Evolutionary conservation across 2,797 vertebrate genomes (phyloP), one percentile per base, ranked within the genome.

Genomic region (Syngnathus acus): DNA sequence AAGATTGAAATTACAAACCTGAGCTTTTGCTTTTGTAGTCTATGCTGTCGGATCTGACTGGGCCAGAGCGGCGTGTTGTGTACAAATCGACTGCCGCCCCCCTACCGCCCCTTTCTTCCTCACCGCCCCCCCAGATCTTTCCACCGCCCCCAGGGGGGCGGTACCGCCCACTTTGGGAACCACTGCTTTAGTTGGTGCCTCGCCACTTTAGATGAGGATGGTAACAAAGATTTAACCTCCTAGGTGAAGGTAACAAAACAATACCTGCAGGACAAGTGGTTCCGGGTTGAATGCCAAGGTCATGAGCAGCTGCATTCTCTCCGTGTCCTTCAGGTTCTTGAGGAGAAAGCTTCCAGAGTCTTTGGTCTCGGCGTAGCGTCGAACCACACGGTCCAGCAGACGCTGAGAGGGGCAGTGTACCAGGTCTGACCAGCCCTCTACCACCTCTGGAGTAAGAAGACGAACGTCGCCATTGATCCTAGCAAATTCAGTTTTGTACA

Each of bases 391-490:
- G 90, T 98, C 97, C 73, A 99, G 93, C 75, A 98, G 89, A 85
- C 97, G 93, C 91, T 98, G 97, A 66, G 96, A 98, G 62, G 97
- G 97, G 87, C 97, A 99, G 86, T 98, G 95, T 84, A 99, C 97
- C 84, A 98, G 89, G 86, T 99, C 97, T 13, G 97, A 99, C 97
- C 96, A 99, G 73, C 97, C 97, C 86, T 99, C 96, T 82, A 99
- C 96, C 55, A 95, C 95, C 42, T 95, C 96, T 14, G 97, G 97
- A 64, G 96, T 98, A 77, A 99, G 93, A 68, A 99, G 93, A n/a
- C 97, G 92, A 69, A 98, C 96, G 45, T 97, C 96, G 26, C 97
- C 97, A 72, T 98, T 99, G 84, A 99, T 94, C 64, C 94, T 87
- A 69, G 96, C 93, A 78, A 97, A 99, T 84, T 98, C 94, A 1